Base-by-base conservation (phyloP, 1,140 invertebrate species). In the Temnothorax nylanderi region DNA sequence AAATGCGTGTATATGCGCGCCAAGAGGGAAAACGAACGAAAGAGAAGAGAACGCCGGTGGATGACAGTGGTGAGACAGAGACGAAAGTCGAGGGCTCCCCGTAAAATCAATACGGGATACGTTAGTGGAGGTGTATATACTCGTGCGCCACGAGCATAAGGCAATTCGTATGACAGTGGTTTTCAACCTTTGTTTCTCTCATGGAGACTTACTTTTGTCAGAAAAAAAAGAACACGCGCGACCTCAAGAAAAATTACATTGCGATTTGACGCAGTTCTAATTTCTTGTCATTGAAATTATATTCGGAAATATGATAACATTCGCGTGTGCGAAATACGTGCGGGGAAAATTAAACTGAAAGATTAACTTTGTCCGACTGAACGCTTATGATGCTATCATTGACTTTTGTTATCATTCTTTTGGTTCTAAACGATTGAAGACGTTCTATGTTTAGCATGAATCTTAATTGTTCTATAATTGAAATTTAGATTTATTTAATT, bases 31-130 rank as follows among this genome's bases (percentile, higher is more conserved):
- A 85, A 89, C 85, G 86, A 67, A 10, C 21, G 18, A 44, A 41
- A 75, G 81, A 77, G 80, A 84, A 62, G 37, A 64, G 54, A 74
- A 87, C 37, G 86, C 75, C 16, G n/a, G 26, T 32, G 41, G 1
- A 41, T 26, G 58, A 64, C 49, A 78, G 74, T 51, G 81, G 81
- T 78, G n/a, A 62, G 87, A 82, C 51, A 81, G 75, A 44, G 78
- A 77, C 54, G 72, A 44, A 58, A 72, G 80, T 54, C 32, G 62
- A 86, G 82, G n/a, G 85, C 81, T 84, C n/a, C 11, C 67, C 34
- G 88, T 91, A 92, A 92, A 92, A 91, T 90, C 90, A 90, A 91
- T 91, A 90, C 91, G 85, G 21, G 71, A 60, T 74, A 89, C 85
- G 89, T 85, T 87, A 76, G 88, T 72, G 80, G 78, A 93, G 58